Evolutionary conservation across 1,140 invertebrate species (phyloP), one percentile per base, ranked within the genome.

Genomic region (Apis dorsata): DNA sequence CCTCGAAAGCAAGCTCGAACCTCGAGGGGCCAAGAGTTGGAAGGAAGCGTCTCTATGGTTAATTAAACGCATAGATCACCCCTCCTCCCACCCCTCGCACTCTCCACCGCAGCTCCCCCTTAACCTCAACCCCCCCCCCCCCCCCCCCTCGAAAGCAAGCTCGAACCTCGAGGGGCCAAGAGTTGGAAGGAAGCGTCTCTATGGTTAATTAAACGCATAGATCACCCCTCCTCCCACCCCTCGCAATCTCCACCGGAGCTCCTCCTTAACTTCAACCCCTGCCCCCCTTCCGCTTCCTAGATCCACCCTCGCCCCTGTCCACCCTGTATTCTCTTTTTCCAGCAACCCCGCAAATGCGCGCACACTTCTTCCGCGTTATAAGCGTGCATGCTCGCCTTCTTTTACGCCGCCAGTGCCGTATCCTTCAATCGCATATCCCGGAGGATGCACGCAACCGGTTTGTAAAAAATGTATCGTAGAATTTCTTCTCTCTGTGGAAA

Each of bases 191-290:
- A 4, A 92, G 91, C 91, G 91, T 93, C 92, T 93, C 92, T 93
- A 93, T 92, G 92, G 92, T 93, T 93, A 93, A 93, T 93, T 93
- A 93, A 93, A 93, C 92, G 92, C 92, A 93, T 93, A 93, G 92
- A 93, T 93, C 92, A 93, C 87, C 86, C 81, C 85, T 82, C 66
- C 81, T 44, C 84, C 77, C 86, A 83, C 73, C 84, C 80, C 86
- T 83, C n/a, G 84, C 87, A 88, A 88, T 88, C 85, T 88, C 79
- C 79, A 81, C 79, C 83, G 72, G 24, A 24, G 55, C 87, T 88
- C 78, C 73, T 86, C 70, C 86, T 78, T 66, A 28, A 51, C 17
- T 53, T 73, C 81, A 69, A 73, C 77, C 74, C 55, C 34, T 51
- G n/a, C 8, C 75, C 44, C 15, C 24, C 59, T 51, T 49, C 44